Evolutionary conservation across 2,888 invertebrate species (phyloP), one percentile per base, ranked within the genome.

Genomic region (Catonia carolina): DNA sequence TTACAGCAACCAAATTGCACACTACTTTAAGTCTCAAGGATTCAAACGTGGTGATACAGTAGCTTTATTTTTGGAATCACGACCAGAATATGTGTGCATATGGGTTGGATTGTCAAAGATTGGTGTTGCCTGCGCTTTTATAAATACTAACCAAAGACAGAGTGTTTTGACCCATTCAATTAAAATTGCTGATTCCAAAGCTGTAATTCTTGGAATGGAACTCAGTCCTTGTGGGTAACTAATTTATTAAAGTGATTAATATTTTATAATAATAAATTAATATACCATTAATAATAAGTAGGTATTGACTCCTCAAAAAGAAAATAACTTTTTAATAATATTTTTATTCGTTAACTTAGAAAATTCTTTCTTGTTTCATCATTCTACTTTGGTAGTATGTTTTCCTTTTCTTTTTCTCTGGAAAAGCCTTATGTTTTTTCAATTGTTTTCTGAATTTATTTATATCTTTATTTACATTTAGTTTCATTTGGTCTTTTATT

Each of bases 31-130:
- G 17, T 27, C 35, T 62, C 78, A 77, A 64, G 78, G 78, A 1
- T 76, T 74, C 62, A 68, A 69, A 23, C 76, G 83, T 45, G 93
- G 92, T 0, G 94, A 97, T 70, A 85, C 86, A 12, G 83, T 96
- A 2, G 90, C 93, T 39, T 75, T 98, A 54, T 81, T 92, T 64
- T 85, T 96, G 86, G 90, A 92, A 61, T 91, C 89, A 68, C 67
- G 77, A 3, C 77, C 78, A 1, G 77, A 82, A 64, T 81, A 77
- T 67, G 77, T 81, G 2, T 75, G 75, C 45, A 71, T 78, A 20
- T 83, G 82, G 81, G 70, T 83, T 22, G 83, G 82, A 1, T 68
- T 82, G 55, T 73, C 78, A 18, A 82, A 82, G 70, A 66, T 72
- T 42, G 73, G 75, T 14, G 69, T 72, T 1, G 66, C 72, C 35